Percentiles rank a stretch among this genome's conserved stretches.
phyloP scores from a whole-genome alignment of 2,113 vertebrate species.

The Nyctereutes procyonoides region DNA sequence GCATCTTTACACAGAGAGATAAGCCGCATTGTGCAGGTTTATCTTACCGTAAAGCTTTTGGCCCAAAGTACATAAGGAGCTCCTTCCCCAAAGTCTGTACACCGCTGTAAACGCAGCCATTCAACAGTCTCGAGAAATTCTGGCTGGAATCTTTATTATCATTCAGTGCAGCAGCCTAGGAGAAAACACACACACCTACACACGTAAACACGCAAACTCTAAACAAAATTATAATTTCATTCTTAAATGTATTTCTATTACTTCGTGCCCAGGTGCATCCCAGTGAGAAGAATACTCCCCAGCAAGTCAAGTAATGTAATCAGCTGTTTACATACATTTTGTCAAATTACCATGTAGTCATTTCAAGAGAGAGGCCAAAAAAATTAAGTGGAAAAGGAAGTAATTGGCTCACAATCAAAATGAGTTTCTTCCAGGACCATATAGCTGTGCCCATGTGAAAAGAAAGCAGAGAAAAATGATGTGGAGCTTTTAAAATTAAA shows the following conservation, averaged over 20 bases:
- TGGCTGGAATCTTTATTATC: slow-evolving; percentile 60
- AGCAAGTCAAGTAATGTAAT: slow-evolving; percentile 40
- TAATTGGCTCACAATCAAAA: not conserved
- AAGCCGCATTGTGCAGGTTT: not conserved
- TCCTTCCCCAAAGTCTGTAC: slow-evolving; percentile 96
- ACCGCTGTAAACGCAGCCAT: slow-evolving; percentile 87
- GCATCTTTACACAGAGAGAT: not conserved
- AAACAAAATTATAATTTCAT: slow-evolving; percentile 53
- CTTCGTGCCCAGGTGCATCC: not conserved
- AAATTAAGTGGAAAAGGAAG: not conserved
- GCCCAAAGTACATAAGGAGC: slow-evolving; percentile 94
- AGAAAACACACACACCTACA: slow-evolving; percentile 49
- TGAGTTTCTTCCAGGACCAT: slow-evolving; percentile 32
- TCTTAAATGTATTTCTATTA: slow-evolving; percentile 47
- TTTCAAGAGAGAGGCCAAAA: not conserved
- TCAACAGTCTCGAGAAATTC: slow-evolving; percentile 76
- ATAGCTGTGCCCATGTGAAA: not conserved
- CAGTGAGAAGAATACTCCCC: slow-evolving; percentile 31
- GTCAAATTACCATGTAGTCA: slow-evolving; percentile 9
- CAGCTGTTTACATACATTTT: slow-evolving; percentile 24
- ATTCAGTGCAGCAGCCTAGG: slow-evolving; percentile 70
- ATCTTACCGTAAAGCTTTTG: slow-evolving; percentile 92
- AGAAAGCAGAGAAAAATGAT: not conserved
- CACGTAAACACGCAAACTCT: slow-evolving; percentile 35
- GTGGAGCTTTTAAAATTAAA: not conserved